Conservation (phyloP, 1,140 invertebrate genomes). For the Epicauta chinensis region DNA sequence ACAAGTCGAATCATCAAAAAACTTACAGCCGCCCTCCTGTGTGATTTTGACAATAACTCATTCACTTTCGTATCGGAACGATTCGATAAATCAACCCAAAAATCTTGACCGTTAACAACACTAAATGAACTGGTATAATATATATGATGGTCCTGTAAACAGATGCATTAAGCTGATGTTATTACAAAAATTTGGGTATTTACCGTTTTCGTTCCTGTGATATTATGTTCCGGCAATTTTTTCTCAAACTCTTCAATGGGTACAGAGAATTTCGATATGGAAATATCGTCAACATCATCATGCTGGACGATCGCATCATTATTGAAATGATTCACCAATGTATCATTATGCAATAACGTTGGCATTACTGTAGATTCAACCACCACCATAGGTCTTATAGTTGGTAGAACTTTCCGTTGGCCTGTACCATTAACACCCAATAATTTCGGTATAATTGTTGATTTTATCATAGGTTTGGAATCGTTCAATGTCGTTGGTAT, state of each 20-base stretch:
- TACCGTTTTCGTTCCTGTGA: constrained; percentile 41
- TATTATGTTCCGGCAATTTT: too few species aligned
- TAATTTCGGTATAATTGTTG: background rate
- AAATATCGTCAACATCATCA: constrained; percentile 20
- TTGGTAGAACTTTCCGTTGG: constrained; percentile 22
- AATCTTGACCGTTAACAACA: constrained; percentile 46
- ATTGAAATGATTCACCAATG: constrained; percentile 19
- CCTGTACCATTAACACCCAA: constrained; percentile 38
- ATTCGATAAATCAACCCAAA: constrained; percentile 69
- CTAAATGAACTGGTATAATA: constrained; percentile 75
- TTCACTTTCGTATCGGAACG: constrained; percentile 55
- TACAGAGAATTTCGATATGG: constrained; percentile 15
- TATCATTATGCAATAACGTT: background rate
- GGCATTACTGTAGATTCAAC: constrained; percentile 4
- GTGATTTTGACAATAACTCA: constrained; percentile 72
- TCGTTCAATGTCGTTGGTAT: too few species aligned
- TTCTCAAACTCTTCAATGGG: constrained; percentile 36
- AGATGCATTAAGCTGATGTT: constrained; percentile 21
- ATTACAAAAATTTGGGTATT: constrained; percentile 23
- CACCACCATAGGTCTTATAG: constrained; percentile 5
- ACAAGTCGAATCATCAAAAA: constrained; percentile 1
- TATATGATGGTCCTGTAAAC: constrained; percentile 59
- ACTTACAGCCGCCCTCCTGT: constrained; percentile 80
- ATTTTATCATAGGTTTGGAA: too few species aligned
- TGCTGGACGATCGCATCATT: constrained; percentile 5